phyloP scores from a whole-genome alignment of 2,113 vertebrate species.

The Oreocharis arfaki region DNA sequence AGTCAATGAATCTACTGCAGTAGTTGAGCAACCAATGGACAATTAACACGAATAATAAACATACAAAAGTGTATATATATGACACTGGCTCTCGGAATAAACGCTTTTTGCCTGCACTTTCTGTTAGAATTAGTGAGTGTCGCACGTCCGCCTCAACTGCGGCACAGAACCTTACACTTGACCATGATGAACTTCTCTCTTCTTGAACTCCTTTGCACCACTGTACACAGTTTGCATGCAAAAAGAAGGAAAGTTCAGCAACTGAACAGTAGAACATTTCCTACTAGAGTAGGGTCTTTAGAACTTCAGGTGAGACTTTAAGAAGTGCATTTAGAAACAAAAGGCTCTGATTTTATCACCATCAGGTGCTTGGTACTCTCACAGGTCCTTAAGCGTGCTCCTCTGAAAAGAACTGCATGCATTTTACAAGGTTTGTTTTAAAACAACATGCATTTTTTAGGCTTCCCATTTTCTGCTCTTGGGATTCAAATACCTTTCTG shows the following conservation, averaged over 20 bases:
- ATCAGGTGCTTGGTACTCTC: neutral
- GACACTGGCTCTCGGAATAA: no score
- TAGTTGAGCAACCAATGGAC: no score
- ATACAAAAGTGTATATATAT: no score
- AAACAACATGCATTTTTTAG: neutral
- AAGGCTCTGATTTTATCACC: neutral
- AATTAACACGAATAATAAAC: no score
- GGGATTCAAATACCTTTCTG: neutral
- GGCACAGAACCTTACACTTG: neutral
- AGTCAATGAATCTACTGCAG: no score
- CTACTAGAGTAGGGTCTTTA: neutral
- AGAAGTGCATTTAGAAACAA: neutral
- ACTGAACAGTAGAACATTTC: neutral
- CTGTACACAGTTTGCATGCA: neutral
- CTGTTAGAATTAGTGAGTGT: no score
- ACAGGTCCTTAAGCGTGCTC: neutral
- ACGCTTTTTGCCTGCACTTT: no score
- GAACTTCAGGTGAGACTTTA: neutral
- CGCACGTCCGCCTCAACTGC: no score
- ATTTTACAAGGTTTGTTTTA: neutral
- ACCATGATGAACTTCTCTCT: neutral
- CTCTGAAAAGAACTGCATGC: neutral
- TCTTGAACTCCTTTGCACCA: neutral
- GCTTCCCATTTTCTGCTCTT: neutral
- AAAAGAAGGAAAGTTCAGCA: neutral